Base-by-base conservation (phyloP, 2,888 invertebrate genomes). In the Tipula lateralis region DNA sequence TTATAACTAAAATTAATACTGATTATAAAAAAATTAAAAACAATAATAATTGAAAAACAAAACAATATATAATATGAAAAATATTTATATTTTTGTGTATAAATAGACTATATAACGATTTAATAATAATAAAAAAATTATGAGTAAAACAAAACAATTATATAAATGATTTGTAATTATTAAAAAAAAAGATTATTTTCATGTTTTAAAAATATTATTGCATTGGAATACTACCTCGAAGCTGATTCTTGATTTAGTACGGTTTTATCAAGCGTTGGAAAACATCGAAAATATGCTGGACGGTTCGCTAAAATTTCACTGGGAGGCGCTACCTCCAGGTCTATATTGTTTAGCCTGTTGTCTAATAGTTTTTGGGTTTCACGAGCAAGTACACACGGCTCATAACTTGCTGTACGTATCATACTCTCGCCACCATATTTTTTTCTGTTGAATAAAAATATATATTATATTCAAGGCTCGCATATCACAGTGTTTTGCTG, bases 271-370 rank as follows among this genome's bases (percentile, higher is more conserved):
- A 99, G 92, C 80, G 95, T 90, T 84, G 98, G 98, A 91, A 99
- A 97, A 88, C 93, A 95, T 89, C 95, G 92, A 91, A 94, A 93
- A 91, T 94, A 94, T 30, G 94, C 93, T 86, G 94, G 93, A 88
- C 94, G 92, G 89, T 93, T 94, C 85, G 94, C 93, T 88, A 96
- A 92, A 84, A 97, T 93, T 90, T 96, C 95, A 86, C 92, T 94
- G 9, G 98, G 96, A 85, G 94, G 93, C 39, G 95, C 94, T 86
- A 96, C 96, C 89, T 97, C 95, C 87, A 96, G 94, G 90, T 97
- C 96, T 3, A 96, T 93, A 90, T 93, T 92, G 87, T 91, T 92
- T 84, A 94, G 89, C 86, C 94, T 92, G 88, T 93, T 92, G 87
- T 94, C 94, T 85, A 95, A 89, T 44, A 92, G 87, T 86, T 91